Conservation (phyloP, 1,140 invertebrate genomes). For the Formica exsecta region DNA sequence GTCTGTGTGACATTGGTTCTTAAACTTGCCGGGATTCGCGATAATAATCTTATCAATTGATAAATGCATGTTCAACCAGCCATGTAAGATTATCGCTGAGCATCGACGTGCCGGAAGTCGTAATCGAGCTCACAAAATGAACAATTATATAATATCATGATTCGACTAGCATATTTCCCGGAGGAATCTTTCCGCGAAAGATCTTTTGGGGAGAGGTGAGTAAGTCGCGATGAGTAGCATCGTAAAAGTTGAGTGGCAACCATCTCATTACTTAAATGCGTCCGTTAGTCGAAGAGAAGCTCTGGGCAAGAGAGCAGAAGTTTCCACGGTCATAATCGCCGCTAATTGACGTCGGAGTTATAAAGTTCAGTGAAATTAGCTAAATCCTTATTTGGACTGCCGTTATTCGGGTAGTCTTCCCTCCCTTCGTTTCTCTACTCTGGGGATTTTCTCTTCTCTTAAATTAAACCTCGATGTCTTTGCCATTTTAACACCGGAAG, state of each 20-base stretch:
- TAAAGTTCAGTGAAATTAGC: constrained; percentile 84
- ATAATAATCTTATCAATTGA: constrained; percentile 45
- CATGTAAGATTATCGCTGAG: constrained; percentile 14
- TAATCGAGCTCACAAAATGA: constrained; percentile 55
- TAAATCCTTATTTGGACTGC: constrained; percentile 82
- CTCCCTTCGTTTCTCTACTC: constrained; percentile 36
- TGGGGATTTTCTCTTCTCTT: constrained; percentile 45
- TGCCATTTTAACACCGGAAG: constrained; percentile 47
- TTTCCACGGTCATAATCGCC: constrained; percentile 84
- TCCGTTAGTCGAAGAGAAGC: constrained; percentile 78
- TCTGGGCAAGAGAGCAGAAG: constrained; percentile 79
- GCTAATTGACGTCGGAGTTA: constrained; percentile 84
- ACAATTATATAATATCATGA: constrained; percentile 66
- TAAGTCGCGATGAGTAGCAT: constrained; percentile 79
- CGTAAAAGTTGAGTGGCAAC: constrained; percentile 81
- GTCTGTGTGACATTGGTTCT: constrained; percentile 28
- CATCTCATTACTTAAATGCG: constrained; percentile 84
- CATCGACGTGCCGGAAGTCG: constrained; percentile 22
- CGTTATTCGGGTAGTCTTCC: constrained; percentile 70
- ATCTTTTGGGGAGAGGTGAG: constrained; percentile 47
- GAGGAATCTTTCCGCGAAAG: constrained; percentile 43
- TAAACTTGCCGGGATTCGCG: constrained; percentile 38
- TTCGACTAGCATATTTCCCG: constrained; percentile 51
- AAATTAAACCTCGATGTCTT: constrained; percentile 71
- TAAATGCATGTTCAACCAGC: constrained; percentile 23